These are phyloP conservation scores for Melanogrammus aeglefinus DNA, from an alignment of 2,797 vertebrate genomes.

Conservation along the genomic window DNA sequence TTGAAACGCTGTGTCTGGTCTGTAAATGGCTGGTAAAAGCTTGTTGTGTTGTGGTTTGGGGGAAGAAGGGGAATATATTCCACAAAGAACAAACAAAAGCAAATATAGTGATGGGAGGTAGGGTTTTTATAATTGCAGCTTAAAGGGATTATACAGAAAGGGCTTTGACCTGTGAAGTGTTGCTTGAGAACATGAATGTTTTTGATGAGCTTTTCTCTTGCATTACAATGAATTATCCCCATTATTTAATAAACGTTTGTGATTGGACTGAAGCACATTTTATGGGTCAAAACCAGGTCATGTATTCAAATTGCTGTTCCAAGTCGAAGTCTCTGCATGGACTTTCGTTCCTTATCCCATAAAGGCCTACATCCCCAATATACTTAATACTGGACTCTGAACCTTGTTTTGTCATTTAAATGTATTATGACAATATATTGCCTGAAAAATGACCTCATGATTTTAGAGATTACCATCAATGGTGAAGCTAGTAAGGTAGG, in stretches of 20 bases:
- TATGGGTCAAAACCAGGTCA: neutral
- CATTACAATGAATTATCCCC: neutral
- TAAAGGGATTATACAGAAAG: conserved; percentile 50
- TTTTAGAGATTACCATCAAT: neutral
- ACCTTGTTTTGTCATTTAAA: neutral
- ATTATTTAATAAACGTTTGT: neutral
- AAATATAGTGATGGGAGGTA: neutral
- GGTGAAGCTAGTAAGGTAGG: neutral
- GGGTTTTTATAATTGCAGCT: conserved; percentile 15
- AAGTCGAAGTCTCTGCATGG: neutral
- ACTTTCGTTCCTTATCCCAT: neutral
- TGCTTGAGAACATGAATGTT: neutral
- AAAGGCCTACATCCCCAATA: neutral
- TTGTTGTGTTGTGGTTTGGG: conserved; percentile 9
- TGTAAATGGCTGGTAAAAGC: conserved; percentile 58
- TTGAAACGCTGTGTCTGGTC: conserved; percentile 29
- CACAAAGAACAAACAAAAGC: neutral
- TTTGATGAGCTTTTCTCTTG: neutral
- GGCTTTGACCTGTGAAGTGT: conserved; percentile 31
- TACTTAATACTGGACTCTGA: neutral
- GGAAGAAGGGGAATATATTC: neutral
- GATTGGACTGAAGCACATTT: neutral
- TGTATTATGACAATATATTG: neutral
- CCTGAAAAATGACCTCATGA: neutral
- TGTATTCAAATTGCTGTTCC: neutral